phyloP scores from a whole-genome alignment of 2,113 vertebrate species.

The Scartelaos histophorus region DNA sequence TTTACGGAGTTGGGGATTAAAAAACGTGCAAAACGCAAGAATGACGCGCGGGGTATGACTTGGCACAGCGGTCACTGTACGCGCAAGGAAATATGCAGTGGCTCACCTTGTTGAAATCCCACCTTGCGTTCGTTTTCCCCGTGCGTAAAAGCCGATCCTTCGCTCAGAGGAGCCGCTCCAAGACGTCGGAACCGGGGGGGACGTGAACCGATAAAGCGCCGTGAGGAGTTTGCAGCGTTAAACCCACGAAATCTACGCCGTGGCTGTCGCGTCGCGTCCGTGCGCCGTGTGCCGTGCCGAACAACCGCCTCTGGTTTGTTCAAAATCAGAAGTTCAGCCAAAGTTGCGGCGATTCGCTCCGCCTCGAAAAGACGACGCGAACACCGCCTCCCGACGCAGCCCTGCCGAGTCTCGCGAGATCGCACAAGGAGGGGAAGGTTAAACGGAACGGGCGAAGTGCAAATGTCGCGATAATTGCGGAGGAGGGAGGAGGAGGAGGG shows the following conservation, averaged over 20 bases:
- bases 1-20: neutral
- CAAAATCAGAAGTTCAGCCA: conserved; percentile 79
- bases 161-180: conserved; percentile 16
- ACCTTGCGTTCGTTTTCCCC: neutral
- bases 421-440: fast-evolving
- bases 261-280: conserved; percentile 26
- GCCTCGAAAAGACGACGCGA: conserved; percentile 64
- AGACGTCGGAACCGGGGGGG: neutral
- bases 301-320: conserved; percentile 61
- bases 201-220: neutral
- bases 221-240: conserved; percentile 12
- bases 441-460: too few relatives aligned
- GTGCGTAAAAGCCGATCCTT: conserved; percentile 17
- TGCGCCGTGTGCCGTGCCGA: conserved; percentile 15
- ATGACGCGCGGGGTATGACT: neutral
- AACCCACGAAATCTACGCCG: conserved; percentile 11
- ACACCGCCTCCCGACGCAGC: conserved; percentile 57
- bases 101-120: conserved; percentile 58
- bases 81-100: neutral
- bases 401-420: conserved; percentile 64
- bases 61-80: neutral
- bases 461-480: conserved; percentile 46
- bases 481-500: neutral
- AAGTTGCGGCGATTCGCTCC: conserved; percentile 74
- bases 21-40: neutral